phyloP scores from a whole-genome alignment of 2,888 invertebrate genomes.

The Steromphala cineraria region DNA sequence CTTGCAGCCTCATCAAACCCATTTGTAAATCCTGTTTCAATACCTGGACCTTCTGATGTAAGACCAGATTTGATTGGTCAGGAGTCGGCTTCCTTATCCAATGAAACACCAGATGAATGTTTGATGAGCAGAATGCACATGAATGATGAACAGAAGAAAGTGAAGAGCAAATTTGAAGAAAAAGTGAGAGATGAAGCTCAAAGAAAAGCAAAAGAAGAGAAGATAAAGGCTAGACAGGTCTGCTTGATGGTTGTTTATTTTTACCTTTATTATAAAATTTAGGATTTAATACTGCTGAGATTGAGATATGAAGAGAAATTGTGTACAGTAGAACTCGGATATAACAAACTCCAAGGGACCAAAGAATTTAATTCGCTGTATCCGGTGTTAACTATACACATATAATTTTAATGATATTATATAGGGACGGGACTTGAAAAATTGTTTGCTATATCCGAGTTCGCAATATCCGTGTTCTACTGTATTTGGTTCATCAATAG shows the following conservation, averaged over 20 bases:
- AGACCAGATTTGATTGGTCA: constrained; percentile 24
- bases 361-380: too few relatives aligned
- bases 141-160: constrained; percentile 62
- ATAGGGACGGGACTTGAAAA: too few relatives aligned
- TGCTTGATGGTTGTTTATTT: neutral
- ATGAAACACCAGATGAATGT: constrained; percentile 47
- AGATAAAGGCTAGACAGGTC: constrained; percentile 59
- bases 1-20: constrained; percentile 44
- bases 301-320: too few relatives aligned
- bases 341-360: too few relatives aligned
- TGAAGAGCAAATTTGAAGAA: constrained; percentile 62
- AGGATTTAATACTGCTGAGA: neutral
- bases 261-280: neutral
- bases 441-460: too few relatives aligned
- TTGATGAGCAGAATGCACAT: constrained; percentile 63
- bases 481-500: too few relatives aligned
- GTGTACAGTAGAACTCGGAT: too few relatives aligned
- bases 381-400: too few relatives aligned
- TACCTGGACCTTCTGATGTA: constrained; percentile 19
- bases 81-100: constrained; percentile 5
- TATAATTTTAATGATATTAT: too few relatives aligned
- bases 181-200: constrained; percentile 62
- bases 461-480: too few relatives aligned
- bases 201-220: constrained; percentile 54
- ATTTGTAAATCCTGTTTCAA: constrained; percentile 39